Evolutionary conservation across 2,888 invertebrate genomes (phyloP).

Genomic region (Pachymerium ferrugineum): DNA sequence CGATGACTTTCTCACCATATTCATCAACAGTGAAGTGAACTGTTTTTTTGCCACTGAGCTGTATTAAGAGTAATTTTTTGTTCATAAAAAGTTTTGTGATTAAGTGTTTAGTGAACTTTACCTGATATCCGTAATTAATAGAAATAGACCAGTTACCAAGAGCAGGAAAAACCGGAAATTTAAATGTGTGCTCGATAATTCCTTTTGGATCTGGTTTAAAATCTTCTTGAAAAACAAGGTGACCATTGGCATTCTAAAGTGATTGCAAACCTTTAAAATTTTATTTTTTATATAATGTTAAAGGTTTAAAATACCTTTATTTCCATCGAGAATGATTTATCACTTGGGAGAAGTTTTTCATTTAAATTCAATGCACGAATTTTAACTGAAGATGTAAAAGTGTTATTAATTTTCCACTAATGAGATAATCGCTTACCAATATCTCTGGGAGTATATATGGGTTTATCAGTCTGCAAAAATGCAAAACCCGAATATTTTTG

Average conservation of each 20-base stretch:
- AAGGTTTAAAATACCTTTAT: not conserved
- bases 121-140: constrained; percentile 11
- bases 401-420: not conserved
- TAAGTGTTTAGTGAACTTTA: not conserved
- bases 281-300: too few relatives aligned
- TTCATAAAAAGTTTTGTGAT: not conserved
- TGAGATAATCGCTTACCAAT: not conserved
- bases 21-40: not conserved
- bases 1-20: not conserved
- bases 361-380: not conserved
- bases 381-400: not conserved
- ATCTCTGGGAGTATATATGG: not conserved
- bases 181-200: not conserved
- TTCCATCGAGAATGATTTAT: not conserved
- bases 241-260: not conserved
- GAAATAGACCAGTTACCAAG: not conserved
- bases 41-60: not conserved
- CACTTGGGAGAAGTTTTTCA: constrained; percentile 1
- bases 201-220: not conserved
- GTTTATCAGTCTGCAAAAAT: not conserved
- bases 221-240: not conserved
- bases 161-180: not conserved
- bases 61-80: not conserved
- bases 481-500: not conserved
- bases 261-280: not conserved